These are phyloP conservation scores for Sinonovacula constricta DNA, from an alignment of 1,140 invertebrate species.

Conservation along the genomic window DNA sequence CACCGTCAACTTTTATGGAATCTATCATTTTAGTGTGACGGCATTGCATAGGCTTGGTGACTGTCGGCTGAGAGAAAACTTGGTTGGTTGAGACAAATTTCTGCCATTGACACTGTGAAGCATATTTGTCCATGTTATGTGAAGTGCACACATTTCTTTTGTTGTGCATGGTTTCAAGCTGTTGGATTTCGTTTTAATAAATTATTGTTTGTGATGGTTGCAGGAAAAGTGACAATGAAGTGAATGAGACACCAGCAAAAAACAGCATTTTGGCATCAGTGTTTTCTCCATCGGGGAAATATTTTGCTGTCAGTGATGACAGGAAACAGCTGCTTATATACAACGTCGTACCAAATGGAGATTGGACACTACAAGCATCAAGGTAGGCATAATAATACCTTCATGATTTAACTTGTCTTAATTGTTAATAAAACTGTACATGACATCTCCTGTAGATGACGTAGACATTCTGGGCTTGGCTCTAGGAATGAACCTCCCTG, in stretches of 20 bases:
- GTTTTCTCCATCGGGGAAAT: slow-evolving; percentile 42
- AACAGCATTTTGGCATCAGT: slow-evolving; percentile 37
- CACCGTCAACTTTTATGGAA: slow-evolving; percentile 39
- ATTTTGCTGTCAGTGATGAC: slow-evolving; percentile 38
- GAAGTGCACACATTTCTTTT: not conserved
- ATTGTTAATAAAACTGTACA: not conserved
- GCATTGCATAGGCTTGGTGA: not conserved
- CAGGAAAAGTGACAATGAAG: no score
- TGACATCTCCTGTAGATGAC: slow-evolving; percentile 20
- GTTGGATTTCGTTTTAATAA: no score
- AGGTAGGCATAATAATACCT: slow-evolving; percentile 25
- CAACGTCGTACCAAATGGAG: slow-evolving; percentile 28
- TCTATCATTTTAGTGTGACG: slow-evolving; percentile 12
- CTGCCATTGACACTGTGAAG: not conserved
- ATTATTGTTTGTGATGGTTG: no score
- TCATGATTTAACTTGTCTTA: not conserved
- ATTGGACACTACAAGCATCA: slow-evolving; percentile 14
- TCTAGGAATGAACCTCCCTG: no score
- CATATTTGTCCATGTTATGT: not conserved
- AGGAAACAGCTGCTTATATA: slow-evolving; percentile 41
- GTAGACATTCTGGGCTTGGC: no score
- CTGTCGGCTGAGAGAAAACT: no score
- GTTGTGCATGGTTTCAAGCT: not conserved
- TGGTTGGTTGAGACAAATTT: no score
- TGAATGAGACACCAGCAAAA: no score